phyloP scores from a whole-genome alignment of 2,113 vertebrate species.

The Lichenostomus cassidix region DNA sequence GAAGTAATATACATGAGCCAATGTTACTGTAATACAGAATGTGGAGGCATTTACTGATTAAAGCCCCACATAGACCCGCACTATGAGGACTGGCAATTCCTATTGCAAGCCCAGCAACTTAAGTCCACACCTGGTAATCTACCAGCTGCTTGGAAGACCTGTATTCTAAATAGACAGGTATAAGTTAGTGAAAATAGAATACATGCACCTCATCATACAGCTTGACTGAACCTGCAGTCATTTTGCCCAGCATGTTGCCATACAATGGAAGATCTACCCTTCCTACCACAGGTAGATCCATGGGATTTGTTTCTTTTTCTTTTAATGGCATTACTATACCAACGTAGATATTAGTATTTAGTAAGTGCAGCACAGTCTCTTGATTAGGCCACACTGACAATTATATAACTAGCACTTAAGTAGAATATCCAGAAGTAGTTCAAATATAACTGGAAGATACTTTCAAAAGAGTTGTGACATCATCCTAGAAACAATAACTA shows the following conservation, averaged over 20 bases:
- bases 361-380: slow-evolving; percentile 77
- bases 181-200: slow-evolving; percentile 79
- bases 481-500: slow-evolving; percentile 72
- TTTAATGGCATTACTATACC: slow-evolving; percentile 68
- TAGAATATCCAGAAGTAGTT: slow-evolving; percentile 68
- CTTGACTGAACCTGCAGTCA: slow-evolving; percentile 92
- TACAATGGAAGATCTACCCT: slow-evolving; percentile 77
- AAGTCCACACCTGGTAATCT: slow-evolving; percentile 78
- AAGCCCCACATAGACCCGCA: slow-evolving; percentile 80
- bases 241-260: slow-evolving; percentile 76
- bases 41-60: slow-evolving; percentile 76
- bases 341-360: slow-evolving; percentile 76
- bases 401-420: slow-evolving; percentile 76
- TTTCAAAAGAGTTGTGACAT: slow-evolving; percentile 66
- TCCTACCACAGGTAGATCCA: slow-evolving; percentile 73
- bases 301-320: slow-evolving; percentile 69
- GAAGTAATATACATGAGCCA: slow-evolving; percentile 86
- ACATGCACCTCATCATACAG: slow-evolving; percentile 75
- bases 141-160: slow-evolving; percentile 87
- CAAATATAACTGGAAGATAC: slow-evolving; percentile 72
- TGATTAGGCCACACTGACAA: slow-evolving; percentile 76
- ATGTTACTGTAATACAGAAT: slow-evolving; percentile 79
- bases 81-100: slow-evolving; percentile 74
- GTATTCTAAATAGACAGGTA: slow-evolving; percentile 80
- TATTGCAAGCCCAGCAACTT: slow-evolving; percentile 72